Evolutionary conservation across 2,888 invertebrate genomes (phyloP), one percentile per base, ranked within the genome.

Genomic region (Julus scanicus): DNA sequence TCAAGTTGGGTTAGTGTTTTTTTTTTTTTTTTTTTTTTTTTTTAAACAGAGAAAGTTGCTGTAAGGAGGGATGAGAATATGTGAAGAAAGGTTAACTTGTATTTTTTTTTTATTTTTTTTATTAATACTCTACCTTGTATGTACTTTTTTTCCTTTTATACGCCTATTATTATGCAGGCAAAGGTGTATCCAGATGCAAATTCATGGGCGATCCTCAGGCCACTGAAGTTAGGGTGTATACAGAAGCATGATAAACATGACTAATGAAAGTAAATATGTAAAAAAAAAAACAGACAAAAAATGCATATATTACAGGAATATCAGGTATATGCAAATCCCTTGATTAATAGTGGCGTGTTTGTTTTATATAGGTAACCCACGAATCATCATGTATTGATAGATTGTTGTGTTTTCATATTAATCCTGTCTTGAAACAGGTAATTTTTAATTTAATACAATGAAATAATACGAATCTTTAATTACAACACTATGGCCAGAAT

Each of bases 111-210:
- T 2, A 8, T 71, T 71, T 71, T 63, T 71, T 80, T 80, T 37
- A 29, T 37, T 80, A 37, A 6, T 37, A 80, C 80, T 80, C 80
- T 37, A 37, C 80, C 9, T 37, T n/a, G n/a, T n/a, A n/a, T n/a
- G n/a, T n/a, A 15, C 71, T 71, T 71, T 71, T 71, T 71, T 71
- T 29, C 20, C n/a, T 71, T 29, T 13, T 80, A 44, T 37, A 80
- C 80, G 80, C 37, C 80, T 80, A 80, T 80, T 80, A 37, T 37
- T 29, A 20, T 80, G 29, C 37, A 37, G 80, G 37, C 37, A 80
- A 80, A 80, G 80, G 80, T 80, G 80, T 80, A 80, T 80, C 80
- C 29, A 80, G 37, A 37, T 80, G 80, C 80, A 80, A 80, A 80
- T 80, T 80, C 37, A 80, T 80, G 80, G 80, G 80, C 80, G 80